These are phyloP conservation scores for Rachycentron canadum DNA, from an alignment of 2,797 vertebrate species.

Conservation along the genomic window DNA sequence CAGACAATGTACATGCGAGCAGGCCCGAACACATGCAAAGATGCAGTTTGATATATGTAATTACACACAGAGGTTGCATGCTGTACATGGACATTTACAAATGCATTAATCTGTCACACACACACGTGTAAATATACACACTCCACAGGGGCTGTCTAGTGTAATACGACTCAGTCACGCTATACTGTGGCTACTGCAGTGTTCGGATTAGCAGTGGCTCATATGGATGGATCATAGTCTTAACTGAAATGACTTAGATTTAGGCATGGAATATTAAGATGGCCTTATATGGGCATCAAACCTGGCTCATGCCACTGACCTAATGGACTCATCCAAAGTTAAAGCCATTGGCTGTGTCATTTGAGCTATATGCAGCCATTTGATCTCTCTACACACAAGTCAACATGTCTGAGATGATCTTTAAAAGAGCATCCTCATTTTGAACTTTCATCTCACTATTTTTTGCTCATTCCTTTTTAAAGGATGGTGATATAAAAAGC, in stretches of 20 bases:
- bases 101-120: slow-evolving; percentile 16
- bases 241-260: slow-evolving; percentile 72
- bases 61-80: slow-evolving; percentile 21
- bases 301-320: slow-evolving; percentile 43
- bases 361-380: slow-evolving; percentile 33
- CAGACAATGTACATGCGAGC: not conserved
- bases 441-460: not conserved
- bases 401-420: not conserved
- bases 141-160: slow-evolving; percentile 55
- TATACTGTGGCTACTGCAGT: slow-evolving; percentile 59
- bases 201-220: slow-evolving; percentile 69
- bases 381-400: slow-evolving; percentile 27
- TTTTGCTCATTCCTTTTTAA: not conserved
- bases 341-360: slow-evolving; percentile 19
- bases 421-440: not conserved
- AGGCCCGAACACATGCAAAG: not conserved
- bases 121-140: slow-evolving; percentile 41
- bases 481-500: slow-evolving; percentile 16
- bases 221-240: slow-evolving; percentile 73
- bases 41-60: slow-evolving; percentile 20
- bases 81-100: slow-evolving; percentile 10
- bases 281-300: slow-evolving; percentile 66
- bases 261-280: slow-evolving; percentile 65
- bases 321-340: slow-evolving; percentile 49
- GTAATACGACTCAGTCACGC: slow-evolving; percentile 71